These are phyloP conservation scores for Gonioctena quinquepunctata DNA, from an alignment of 1,140 invertebrate genomes.

Conservation along the genomic window DNA sequence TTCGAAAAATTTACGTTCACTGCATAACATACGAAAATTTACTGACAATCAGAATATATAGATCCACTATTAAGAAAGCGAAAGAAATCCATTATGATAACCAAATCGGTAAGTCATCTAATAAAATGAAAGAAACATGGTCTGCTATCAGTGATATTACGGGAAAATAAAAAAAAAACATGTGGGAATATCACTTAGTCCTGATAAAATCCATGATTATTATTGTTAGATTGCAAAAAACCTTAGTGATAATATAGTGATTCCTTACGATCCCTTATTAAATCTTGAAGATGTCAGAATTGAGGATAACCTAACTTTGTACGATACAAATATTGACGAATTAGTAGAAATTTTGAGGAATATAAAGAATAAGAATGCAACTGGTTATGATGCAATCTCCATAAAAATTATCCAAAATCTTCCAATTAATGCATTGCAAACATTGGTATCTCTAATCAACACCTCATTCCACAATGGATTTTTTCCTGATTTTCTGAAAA, in stretches of 20 bases:
- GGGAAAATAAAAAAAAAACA: conserved; percentile 1
- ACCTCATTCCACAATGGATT: too few relatives aligned
- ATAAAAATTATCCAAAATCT: too few relatives aligned
- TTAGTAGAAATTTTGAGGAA: not conserved
- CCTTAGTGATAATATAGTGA: not conserved
- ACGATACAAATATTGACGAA: not conserved
- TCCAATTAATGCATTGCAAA: too few relatives aligned
- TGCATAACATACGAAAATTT: not conserved
- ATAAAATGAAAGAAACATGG: too few relatives aligned
- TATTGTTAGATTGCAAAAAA: not conserved
- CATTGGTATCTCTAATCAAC: too few relatives aligned
- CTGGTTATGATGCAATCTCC: too few relatives aligned
- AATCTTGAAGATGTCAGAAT: not conserved
- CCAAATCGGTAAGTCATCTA: not conserved
- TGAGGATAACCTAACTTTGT: not conserved
- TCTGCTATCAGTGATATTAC: not conserved
- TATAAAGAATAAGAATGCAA: not conserved
- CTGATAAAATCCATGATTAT: not conserved
- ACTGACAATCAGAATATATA: not conserved
- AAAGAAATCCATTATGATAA: conserved; percentile 3
- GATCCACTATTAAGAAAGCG: conserved; percentile 4
- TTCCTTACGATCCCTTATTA: not conserved
- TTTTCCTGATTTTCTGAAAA: too few relatives aligned
- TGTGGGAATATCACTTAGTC: not conserved
- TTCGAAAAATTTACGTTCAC: conserved; percentile 4